phyloP scores from a whole-genome alignment of 2,113 vertebrate genomes.

The Panthera leo region DNA sequence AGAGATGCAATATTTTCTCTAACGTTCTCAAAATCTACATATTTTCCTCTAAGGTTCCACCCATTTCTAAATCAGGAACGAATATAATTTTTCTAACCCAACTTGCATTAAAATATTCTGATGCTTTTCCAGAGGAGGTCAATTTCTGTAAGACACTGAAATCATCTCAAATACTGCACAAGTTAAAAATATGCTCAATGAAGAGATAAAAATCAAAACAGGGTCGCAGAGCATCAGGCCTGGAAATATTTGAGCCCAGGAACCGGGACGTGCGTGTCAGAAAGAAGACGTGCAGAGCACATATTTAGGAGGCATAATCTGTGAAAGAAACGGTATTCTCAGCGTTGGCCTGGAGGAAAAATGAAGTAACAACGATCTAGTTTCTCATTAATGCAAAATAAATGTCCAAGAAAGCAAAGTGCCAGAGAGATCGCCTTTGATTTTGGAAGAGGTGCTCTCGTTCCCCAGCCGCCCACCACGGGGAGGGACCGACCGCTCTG shows the following conservation, averaged over 20 bases:
- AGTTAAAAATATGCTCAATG: neutral
- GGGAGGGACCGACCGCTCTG: neutral
- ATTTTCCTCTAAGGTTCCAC: neutral
- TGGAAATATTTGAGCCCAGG: neutral
- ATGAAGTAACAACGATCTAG: neutral
- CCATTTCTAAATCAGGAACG: constrained; percentile 25
- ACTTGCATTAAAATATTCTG: neutral
- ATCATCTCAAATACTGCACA: neutral
- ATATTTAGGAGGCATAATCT: neutral
- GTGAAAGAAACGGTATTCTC: neutral
- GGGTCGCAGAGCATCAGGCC: neutral
- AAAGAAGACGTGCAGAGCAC: neutral
- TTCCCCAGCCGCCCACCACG: constrained; percentile 67
- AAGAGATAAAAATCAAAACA: neutral
- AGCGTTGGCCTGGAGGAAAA: neutral
- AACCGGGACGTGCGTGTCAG: neutral
- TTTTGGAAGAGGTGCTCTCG: constrained; percentile 28
- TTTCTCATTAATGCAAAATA: constrained; percentile 36
- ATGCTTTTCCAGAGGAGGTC: neutral
- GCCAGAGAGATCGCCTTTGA: neutral
- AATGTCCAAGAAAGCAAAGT: constrained; percentile 5
- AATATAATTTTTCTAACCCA: neutral
- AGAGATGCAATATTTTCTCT: constrained; percentile 19
- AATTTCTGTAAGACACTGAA: neutral
- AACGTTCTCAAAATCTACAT: neutral